Conservation (phyloP, 2,113 vertebrate species). For the Globicephala melas region DNA sequence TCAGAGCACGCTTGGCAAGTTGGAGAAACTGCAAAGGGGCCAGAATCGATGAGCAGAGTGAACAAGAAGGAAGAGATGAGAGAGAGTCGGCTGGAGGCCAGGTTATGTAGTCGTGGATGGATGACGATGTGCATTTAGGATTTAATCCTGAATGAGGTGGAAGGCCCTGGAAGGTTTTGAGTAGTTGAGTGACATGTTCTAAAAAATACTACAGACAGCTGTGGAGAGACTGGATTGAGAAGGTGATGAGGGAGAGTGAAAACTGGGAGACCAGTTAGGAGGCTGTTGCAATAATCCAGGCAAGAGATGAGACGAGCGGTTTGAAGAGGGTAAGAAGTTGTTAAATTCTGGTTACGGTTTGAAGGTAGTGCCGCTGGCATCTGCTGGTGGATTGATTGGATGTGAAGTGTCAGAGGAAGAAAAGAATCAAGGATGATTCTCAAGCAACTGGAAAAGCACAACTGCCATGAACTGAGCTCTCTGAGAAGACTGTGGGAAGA, state of each 20-base stretch:
- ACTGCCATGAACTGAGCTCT: background rate
- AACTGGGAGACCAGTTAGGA: background rate
- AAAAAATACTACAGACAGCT: background rate
- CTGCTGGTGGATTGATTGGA: conserved; percentile 13
- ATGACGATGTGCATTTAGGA: background rate
- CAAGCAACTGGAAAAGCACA: background rate
- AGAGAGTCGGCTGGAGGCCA: background rate
- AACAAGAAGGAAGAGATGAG: background rate
- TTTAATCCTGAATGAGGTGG: background rate
- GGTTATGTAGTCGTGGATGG: background rate
- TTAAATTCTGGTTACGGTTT: background rate
- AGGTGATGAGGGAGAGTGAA: background rate
- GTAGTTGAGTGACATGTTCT: background rate
- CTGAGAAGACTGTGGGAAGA: conserved; percentile 8
- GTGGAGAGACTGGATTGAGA: background rate
- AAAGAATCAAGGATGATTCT: background rate
- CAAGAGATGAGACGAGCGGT: background rate
- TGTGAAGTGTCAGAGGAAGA: background rate
- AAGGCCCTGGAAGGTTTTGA: background rate
- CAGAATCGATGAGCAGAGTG: background rate
- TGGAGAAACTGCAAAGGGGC: background rate
- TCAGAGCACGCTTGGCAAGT: background rate
- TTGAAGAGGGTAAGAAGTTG: background rate
- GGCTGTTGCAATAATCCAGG: background rate
- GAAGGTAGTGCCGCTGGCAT: background rate